Evolutionary conservation across 2,888 invertebrate genomes (phyloP), one percentile per base, ranked within the genome.

Genomic region (Zaprionus bogoriensis): DNA sequence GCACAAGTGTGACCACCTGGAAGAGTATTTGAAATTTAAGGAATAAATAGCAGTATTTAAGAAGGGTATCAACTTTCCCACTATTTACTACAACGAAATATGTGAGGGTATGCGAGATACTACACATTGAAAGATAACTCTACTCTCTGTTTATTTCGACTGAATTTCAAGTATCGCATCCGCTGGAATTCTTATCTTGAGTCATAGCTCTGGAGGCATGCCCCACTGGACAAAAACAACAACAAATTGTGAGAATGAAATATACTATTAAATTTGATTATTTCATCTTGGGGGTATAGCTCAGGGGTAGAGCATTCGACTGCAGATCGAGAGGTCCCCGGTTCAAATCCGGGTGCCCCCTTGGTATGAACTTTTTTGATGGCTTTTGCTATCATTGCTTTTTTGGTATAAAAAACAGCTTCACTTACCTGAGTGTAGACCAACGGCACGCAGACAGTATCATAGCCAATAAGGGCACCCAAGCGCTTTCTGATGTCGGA

Each of bases 1-100:
- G 93, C 9, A 98, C 96, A 74, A 98, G 91, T 1, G 98, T 98
- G 25, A 98, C 98, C 70, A 98, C 98, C 97, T 98, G 92, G 1
- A 48, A 54, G 9, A 7, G 1, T 6, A 22, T 44, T n/a, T 17
- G 12, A 20, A 39, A 39, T 9, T 2, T 17, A n/a, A 42, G 42
- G 27, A 27, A 59, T 53, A n/a, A 9, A 10, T 39, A 5, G 23
- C 4, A 23, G 6, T 23, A 4, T 23, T 23, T 23, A 23, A 23
- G 6, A 23, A 23, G 3, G 23, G 23, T 61, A n/a, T n/a, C n/a
- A n/a, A n/a, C n/a, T n/a, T n/a, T n/a, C n/a, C n/a, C 6, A 9
- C 17, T 36, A 5, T 14, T 36, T 17, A 36, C 32, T 36, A 36
- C 17, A n/a, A 14, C n/a, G n/a, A n/a, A n/a, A 36, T 14, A 17